A percentile compares a stretch with the other conserved stretches of the same genome.
phyloP scores from a whole-genome alignment of 2,888 invertebrate species.

The Adelphocoris suturalis region DNA sequence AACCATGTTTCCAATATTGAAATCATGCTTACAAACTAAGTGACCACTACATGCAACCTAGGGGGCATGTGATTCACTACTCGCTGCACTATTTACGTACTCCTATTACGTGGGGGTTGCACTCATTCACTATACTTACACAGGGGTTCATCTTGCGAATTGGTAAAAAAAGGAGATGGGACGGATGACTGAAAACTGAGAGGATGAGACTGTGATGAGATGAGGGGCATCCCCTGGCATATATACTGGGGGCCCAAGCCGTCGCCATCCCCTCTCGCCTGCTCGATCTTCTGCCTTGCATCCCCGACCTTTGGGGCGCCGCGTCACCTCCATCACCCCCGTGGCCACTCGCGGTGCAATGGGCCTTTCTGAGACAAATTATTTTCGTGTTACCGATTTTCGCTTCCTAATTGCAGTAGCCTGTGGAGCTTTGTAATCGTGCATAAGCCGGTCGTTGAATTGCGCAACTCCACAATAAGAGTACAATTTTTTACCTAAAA shows the following conservation, averaged over 20 bases:
- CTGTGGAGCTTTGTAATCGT: too few relatives aligned
- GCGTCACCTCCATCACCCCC: constrained; percentile 2
- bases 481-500: too few relatives aligned
- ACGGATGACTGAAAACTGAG: not conserved
- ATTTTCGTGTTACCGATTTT: not conserved
- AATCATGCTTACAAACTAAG: not conserved
- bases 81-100: not conserved
- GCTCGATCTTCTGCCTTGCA: constrained; percentile 23
- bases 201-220: constrained; percentile 28
- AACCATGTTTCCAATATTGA: not conserved
- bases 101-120: not conserved
- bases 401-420: too few relatives aligned
- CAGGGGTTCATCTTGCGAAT: not conserved
- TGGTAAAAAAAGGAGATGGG: not conserved
- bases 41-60: not conserved
- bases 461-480: too few relatives aligned
- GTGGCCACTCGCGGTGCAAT: not conserved
- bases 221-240: not conserved
- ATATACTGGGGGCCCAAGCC: constrained; percentile 1
- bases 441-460: too few relatives aligned
- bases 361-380: not conserved
- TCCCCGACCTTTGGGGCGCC: constrained; percentile 40
- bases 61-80: not conserved
- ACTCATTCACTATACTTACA: constrained; percentile 33
- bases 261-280: not conserved